Base-by-base conservation (phyloP, 1,140 invertebrate genomes). In the Probaryconus sp. region DNA sequence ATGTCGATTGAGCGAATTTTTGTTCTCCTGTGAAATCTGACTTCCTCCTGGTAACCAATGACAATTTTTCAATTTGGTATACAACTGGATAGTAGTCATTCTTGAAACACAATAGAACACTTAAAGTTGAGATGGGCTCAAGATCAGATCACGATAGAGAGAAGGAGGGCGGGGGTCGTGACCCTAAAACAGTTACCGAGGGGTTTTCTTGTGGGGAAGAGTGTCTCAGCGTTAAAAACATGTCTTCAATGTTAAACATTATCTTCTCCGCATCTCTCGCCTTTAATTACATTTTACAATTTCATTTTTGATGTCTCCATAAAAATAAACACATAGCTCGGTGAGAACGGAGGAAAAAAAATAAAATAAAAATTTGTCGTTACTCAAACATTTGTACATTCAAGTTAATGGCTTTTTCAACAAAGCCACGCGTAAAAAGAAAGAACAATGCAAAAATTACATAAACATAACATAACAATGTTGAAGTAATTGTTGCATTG, bases 81-180 rank as follows among this genome's bases (percentile, higher is more conserved):
- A 17, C 37, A 61, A 42, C n/a, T n/a, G n/a, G n/a, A 28, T 17
- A n/a, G 28, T 10, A 31, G 50, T 35, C 18, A 58, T 42, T 4
- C 21, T 42, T 14, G 35, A 50, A 42, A 33, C 37, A 63, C 35
- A 63, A 63, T 63, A 33, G 47, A 43, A 26, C 38, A 11, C 28
- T 61, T 38, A 10, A 60, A 26, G 31, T 17, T 40, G 21, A 51
- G 30, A 42, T 33, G 18, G 37, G 45, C 16, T 40, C 13, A 14
- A 31, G 45, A 61, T 50, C 37, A 31, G 58, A 63, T 21, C 45
- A 16, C 16, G 58, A 63, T 50, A 63, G 33, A 42, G 47, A 14
- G 28, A 38, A 63, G n/a, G n/a, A n/a, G n/a, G n/a, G n/a, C n/a
- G n/a, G n/a, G n/a, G n/a, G 18, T 40, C 35, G 37, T 51, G 37